A percentile compares a stretch with the other conserved stretches of the same genome.
Conservation (phyloP, 1,140 invertebrate species). For the Homarus americanus region DNA sequence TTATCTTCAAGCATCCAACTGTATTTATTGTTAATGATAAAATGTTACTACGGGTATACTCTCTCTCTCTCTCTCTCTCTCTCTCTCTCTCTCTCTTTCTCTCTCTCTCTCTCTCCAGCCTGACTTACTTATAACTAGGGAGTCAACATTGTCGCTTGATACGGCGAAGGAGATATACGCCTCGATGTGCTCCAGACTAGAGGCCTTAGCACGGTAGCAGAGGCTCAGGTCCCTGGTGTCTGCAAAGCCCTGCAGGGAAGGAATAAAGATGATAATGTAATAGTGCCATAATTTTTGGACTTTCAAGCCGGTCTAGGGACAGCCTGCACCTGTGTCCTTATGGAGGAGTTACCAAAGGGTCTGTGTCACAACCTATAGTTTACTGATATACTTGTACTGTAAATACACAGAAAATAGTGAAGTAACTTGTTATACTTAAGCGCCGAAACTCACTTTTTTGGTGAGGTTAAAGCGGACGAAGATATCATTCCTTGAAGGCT, state of each 20-base stretch:
- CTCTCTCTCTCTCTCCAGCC: too few relatives aligned
- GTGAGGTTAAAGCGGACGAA: conserved; percentile 34
- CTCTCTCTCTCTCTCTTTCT: too few relatives aligned
- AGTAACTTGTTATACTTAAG: too few relatives aligned
- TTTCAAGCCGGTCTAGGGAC: neutral
- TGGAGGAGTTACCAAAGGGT: neutral
- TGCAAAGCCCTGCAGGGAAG: neutral
- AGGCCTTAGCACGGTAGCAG: neutral
- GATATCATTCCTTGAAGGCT: neutral
- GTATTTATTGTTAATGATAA: too few relatives aligned
- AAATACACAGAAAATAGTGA: neutral
- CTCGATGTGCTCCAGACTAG: neutral
- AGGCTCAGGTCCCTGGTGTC: conserved; percentile 1
- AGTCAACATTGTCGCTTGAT: conserved; percentile 9
- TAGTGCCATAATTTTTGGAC: too few relatives aligned
- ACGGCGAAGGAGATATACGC: conserved; percentile 15
- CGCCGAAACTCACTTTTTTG: conserved; percentile 20
- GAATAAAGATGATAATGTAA: too few relatives aligned
- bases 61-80: neutral
- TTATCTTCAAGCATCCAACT: too few relatives aligned
- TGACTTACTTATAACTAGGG: conserved; percentile 10
- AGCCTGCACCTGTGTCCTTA: neutral
- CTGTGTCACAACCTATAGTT: neutral
- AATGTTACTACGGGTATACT: too few relatives aligned
- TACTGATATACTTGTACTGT: neutral